phyloP scores from a whole-genome alignment of 1,140 invertebrate genomes.

The Thaumetopoea pityocampa region DNA sequence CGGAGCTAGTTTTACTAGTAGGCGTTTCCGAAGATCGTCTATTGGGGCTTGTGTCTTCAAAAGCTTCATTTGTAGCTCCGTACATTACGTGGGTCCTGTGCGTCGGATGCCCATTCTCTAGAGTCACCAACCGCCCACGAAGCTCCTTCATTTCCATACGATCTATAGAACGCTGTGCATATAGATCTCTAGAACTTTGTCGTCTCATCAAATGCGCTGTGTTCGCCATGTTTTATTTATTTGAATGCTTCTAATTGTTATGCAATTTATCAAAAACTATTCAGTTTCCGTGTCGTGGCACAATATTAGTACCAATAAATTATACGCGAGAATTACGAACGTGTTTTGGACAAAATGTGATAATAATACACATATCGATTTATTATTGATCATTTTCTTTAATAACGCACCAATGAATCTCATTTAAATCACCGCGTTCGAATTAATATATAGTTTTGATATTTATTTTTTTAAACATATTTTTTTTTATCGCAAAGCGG shows the following conservation, averaged over 20 bases:
- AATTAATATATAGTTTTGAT: too few species aligned
- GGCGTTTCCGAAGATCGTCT: conserved; percentile 66
- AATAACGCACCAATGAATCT: conserved; percentile 6
- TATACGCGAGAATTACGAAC: conserved; percentile 22
- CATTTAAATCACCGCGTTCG: too few species aligned
- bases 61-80: conserved; percentile 90
- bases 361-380: conserved; percentile 29
- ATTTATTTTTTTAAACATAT: too few species aligned
- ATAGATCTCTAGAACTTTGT: conserved; percentile 89
- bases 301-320: conserved; percentile 41
- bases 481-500: too few species aligned
- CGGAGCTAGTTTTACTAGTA: conserved; percentile 75
- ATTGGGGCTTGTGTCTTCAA: conserved; percentile 87
- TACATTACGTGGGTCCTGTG: conserved; percentile 80
- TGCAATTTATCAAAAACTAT: conserved; percentile 32
- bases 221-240: conserved; percentile 84
- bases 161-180: conserved; percentile 88
- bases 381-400: conserved; percentile 28
- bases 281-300: conserved; percentile 57
- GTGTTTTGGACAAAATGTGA: conserved; percentile 13
- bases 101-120: conserved; percentile 80
- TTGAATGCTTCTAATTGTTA: conserved; percentile 19
- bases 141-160: conserved; percentile 91
- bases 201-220: conserved; percentile 90
- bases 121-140: conserved; percentile 84